Evolutionary conservation across 2,113 vertebrate genomes (phyloP).

Genomic region (Sinocyclocheilus rhinocerous): DNA sequence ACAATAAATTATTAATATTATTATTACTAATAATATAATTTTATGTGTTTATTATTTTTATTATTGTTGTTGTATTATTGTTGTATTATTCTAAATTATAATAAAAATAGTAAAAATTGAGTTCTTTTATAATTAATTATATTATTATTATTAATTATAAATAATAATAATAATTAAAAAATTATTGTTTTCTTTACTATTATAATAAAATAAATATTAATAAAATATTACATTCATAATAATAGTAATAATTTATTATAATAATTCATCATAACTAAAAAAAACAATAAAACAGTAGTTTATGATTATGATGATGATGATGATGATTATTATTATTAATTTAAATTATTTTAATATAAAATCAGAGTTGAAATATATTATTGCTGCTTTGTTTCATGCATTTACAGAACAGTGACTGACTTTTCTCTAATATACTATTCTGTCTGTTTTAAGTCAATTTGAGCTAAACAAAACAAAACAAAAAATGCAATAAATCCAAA

Average conservation of each 20-base stretch:
- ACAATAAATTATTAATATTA: not conserved
- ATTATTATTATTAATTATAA: not conserved
- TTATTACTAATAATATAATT: not conserved
- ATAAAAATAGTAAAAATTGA: no score
- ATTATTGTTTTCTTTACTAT: no score
- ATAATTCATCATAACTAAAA: no score
- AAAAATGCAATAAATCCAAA: not conserved
- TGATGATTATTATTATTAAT: not conserved
- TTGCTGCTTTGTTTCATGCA: not conserved
- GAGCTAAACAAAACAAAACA: not conserved
- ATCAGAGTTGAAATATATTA: not conserved
- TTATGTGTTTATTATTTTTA: not conserved
- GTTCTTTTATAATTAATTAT: not conserved
- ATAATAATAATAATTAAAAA: not conserved
- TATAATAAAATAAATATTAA: no score
- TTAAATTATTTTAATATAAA: not conserved
- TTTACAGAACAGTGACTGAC: not conserved
- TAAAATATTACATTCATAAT: no score
- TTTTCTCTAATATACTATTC: not conserved
- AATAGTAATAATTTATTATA: no score
- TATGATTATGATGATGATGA: not conserved
- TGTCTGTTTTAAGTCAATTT: not conserved
- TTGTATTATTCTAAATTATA: no score
- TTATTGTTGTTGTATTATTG: not conserved
- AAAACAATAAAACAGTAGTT: no score